These are phyloP conservation scores for Parasteatoda tepidariorum DNA, from an alignment of 1,140 invertebrate species.

Conservation along the genomic window DNA sequence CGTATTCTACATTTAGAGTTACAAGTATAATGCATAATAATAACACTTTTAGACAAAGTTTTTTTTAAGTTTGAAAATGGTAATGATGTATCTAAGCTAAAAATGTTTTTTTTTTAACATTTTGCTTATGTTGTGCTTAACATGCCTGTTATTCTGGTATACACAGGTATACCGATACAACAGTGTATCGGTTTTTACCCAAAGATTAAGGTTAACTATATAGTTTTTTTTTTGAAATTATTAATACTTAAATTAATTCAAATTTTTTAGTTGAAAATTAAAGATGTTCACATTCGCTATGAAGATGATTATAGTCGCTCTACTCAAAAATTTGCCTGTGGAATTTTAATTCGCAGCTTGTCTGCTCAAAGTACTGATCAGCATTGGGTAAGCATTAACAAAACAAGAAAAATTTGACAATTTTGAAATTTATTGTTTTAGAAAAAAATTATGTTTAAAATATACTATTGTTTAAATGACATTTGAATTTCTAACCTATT, in stretches of 20 bases:
- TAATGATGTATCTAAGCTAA: no score
- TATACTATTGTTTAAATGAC: background rate
- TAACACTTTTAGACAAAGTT: no score
- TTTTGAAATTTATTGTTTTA: background rate
- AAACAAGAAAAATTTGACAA: background rate
- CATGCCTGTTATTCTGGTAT: no score
- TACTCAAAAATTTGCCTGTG: conserved; percentile 71
- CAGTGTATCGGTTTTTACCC: no score
- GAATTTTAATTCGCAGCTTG: conserved; percentile 70
- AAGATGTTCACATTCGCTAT: conserved; percentile 74
- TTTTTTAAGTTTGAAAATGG: no score
- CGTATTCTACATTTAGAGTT: no score
- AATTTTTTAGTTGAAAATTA: conserved; percentile 71
- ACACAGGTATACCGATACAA: no score
- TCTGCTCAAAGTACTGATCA: conserved; percentile 73
- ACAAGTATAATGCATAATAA: no score
- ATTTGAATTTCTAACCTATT: background rate
- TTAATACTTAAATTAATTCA: background rate
- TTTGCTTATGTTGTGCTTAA: no score
- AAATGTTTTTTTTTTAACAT: no score
- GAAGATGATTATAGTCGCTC: conserved; percentile 71
- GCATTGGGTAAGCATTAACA: conserved; percentile 68
- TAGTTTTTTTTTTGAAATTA: no score
- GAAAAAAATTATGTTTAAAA: background rate
- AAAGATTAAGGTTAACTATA: no score